Evolutionary conservation across 35 echinoderm and acorn worm genomes (phyloP).

Genomic region (Apostichopus parvimensis): DNA sequence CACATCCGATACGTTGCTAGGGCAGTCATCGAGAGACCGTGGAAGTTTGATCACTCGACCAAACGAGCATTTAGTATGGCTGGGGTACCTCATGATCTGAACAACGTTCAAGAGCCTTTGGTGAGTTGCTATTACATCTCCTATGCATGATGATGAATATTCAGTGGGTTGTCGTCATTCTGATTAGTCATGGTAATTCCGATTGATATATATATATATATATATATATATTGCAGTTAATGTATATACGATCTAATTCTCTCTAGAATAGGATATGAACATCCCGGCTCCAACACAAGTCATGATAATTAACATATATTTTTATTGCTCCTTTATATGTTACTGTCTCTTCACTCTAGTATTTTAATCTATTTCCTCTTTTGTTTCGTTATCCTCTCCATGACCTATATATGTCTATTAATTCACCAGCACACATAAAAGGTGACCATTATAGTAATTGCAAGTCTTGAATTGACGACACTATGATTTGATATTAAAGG

Average conservation of each 20-base stretch:
- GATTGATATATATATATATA: too few species aligned
- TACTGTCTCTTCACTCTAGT: background rate
- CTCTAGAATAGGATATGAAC: too few species aligned
- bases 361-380: background rate
- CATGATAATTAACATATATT: too few species aligned
- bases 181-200: too few species aligned
- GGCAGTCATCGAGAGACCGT: constrained; percentile 89
- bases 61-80: constrained; percentile 85
- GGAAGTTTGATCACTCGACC: constrained; percentile 94
- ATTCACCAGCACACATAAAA: background rate
- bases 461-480: background rate
- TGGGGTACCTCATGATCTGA: constrained; percentile 79
- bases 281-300: too few species aligned
- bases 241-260: too few species aligned
- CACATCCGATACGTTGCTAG: constrained; percentile 72
- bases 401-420: background rate
- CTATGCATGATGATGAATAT: too few species aligned
- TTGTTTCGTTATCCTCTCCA: background rate
- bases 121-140: constrained; percentile 47
- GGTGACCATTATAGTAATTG: background rate
- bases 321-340: too few species aligned
- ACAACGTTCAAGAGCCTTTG: constrained; percentile 66
- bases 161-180: too few species aligned
- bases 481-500: background rate
- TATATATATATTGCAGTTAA: too few species aligned